phyloP scores from a whole-genome alignment of 2,797 vertebrate species.

The Iguana delicatissima region DNA sequence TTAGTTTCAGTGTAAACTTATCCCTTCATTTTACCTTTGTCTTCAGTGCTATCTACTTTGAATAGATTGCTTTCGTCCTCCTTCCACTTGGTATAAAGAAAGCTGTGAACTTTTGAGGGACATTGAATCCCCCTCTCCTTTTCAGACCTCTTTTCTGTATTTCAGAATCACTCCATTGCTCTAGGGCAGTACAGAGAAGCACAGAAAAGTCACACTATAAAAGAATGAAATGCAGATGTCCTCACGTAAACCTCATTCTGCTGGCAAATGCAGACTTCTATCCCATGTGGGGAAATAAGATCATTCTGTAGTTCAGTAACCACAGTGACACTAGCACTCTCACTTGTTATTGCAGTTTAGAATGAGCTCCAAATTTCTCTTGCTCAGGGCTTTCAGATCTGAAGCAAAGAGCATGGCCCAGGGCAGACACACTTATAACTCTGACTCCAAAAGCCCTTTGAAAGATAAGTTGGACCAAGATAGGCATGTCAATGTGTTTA shows the following conservation, averaged over 20 bases:
- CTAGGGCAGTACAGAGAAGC: not conserved
- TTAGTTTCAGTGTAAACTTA: not conserved
- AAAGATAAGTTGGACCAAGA: not conserved
- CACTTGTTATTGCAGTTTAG: constrained; percentile 2
- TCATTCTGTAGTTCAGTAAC: not conserved
- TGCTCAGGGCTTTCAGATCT: not conserved
- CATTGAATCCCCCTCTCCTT: not conserved
- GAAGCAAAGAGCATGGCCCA: not conserved
- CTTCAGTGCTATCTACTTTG: not conserved
- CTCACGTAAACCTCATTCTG: constrained; percentile 6
- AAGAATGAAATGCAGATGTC: not conserved
- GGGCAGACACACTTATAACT: too few relatives aligned
- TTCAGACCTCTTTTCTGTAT: not conserved
- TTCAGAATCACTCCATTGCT: not conserved
- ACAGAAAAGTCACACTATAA: not conserved
- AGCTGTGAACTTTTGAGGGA: not conserved
- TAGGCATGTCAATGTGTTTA: not conserved
- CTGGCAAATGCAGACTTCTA: not conserved
- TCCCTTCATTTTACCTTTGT: not conserved
- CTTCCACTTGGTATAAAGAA: not conserved
- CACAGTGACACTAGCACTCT: not conserved
- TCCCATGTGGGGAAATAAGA: constrained; percentile 7
- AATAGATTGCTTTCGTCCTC: not conserved
- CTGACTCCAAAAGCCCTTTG: not conserved
- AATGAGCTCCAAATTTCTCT: not conserved